Evolutionary conservation across 1,140 invertebrate genomes (phyloP).

Genomic region (Caenorhabditis tropicalis): DNA sequence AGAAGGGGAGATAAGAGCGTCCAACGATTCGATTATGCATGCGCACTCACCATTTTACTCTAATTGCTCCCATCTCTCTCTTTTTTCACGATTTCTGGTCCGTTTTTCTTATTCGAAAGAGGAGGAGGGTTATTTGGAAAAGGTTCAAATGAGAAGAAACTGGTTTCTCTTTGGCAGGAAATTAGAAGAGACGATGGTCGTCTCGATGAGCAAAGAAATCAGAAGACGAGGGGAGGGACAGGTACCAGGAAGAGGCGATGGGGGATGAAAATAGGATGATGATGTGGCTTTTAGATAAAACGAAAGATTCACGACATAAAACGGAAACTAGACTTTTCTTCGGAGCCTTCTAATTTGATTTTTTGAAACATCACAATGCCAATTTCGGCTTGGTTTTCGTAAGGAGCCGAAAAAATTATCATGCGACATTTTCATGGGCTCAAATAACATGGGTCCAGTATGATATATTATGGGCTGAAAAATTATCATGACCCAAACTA

Average conservation of each 20-base stretch:
- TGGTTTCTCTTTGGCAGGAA: not conserved
- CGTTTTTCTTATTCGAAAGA: not conserved
- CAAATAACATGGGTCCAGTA: too few relatives aligned
- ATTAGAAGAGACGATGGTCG: not conserved
- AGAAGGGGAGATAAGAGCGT: not conserved
- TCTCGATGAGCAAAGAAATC: not conserved
- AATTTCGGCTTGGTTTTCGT: too few relatives aligned
- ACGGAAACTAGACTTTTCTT: too few relatives aligned
- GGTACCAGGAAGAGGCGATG: not conserved
- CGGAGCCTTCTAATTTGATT: too few relatives aligned
- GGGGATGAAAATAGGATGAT: not conserved
- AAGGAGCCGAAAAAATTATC: too few relatives aligned
- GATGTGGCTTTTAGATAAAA: too few relatives aligned
- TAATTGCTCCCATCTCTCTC: not conserved
- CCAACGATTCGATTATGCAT: constrained; percentile 26
- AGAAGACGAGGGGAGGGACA: not conserved
- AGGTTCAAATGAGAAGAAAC: not conserved
- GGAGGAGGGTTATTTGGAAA: not conserved
- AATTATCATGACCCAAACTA: too few relatives aligned
- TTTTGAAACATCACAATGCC: too few relatives aligned
- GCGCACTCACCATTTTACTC: constrained; percentile 22
- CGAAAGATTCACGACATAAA: too few relatives aligned
- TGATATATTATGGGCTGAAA: too few relatives aligned
- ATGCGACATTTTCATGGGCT: too few relatives aligned
- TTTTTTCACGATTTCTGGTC: not conserved